phyloP scores from a whole-genome alignment of 2,113 vertebrate species.

The Microtus oregoni region DNA sequence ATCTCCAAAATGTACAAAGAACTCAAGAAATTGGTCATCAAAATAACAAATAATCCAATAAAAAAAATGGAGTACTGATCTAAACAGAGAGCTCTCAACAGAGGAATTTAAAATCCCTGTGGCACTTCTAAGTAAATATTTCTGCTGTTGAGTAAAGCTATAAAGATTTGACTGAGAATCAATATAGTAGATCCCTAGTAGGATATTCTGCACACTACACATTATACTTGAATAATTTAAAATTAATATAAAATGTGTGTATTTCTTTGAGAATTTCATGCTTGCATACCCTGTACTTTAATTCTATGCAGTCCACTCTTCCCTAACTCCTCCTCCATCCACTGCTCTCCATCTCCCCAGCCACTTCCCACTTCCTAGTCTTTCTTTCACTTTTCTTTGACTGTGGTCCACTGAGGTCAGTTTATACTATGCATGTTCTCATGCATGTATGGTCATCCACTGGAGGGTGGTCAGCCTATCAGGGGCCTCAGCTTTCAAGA shows the following conservation, averaged over 20 bases:
- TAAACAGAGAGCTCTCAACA: too few species aligned
- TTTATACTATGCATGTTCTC: background rate
- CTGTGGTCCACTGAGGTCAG: background rate
- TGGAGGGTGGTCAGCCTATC: background rate
- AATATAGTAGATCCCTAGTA: background rate
- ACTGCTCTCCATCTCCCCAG: too few species aligned
- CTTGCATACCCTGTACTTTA: background rate
- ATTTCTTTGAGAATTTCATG: background rate
- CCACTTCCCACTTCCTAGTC: background rate
- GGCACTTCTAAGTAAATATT: background rate
- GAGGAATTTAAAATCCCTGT: too few species aligned
- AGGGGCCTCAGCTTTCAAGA: background rate
- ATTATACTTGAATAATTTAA: background rate
- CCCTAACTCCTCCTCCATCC: too few species aligned
- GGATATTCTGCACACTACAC: background rate
- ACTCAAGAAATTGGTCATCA: too few species aligned
- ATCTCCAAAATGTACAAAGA: too few species aligned
- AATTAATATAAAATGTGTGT: background rate
- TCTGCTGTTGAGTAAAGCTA: background rate
- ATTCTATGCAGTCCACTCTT: background rate
- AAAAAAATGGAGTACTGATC: too few species aligned
- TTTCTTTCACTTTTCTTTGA: background rate
- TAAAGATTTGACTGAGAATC: background rate
- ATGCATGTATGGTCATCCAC: too few species aligned
- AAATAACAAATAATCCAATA: too few species aligned